Conservation (phyloP, 92 coral and sea anemone genomes). For the Porites evermanni region DNA sequence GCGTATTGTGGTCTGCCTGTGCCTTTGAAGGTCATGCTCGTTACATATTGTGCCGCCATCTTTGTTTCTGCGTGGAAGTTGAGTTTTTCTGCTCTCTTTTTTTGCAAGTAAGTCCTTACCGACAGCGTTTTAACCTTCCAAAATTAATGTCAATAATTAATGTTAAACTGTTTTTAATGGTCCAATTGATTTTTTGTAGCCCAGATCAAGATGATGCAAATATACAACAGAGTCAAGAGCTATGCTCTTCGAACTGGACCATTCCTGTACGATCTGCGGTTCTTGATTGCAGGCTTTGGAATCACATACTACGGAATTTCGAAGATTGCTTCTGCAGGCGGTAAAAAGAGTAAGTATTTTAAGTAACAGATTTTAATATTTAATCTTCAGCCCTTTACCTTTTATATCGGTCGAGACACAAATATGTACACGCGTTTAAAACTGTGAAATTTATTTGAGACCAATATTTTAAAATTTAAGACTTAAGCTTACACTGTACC, state of each 20-base stretch:
- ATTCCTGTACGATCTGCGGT: conserved; percentile 82
- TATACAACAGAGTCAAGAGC: conserved; percentile 67
- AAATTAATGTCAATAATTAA: not conserved
- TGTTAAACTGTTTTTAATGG: not conserved
- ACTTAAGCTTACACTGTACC: no score
- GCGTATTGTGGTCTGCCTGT: not conserved
- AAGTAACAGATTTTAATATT: not conserved
- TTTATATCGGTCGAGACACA: no score
- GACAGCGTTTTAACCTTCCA: not conserved
- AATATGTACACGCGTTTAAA: no score
- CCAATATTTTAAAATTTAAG: no score
- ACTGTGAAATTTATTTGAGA: no score
- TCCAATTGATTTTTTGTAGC: not conserved
- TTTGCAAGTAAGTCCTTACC: not conserved
- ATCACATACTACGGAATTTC: conserved; percentile 76
- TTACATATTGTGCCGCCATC: conserved; percentile 65
- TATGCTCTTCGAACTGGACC: conserved; percentile 71
- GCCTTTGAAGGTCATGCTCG: not conserved
- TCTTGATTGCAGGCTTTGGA: conserved; percentile 82
- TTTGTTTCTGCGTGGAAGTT: conserved; percentile 43
- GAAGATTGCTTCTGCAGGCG: conserved; percentile 65
- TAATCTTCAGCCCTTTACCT: no score
- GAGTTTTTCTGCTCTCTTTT: not conserved
- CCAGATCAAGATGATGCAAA: conserved; percentile 61
- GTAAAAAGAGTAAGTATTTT: conserved; percentile 34